Percentiles rank a stretch among this genome's conserved stretches.
These are phyloP conservation scores for Equus quagga DNA, from an alignment of 2,113 vertebrate species.

Conservation along the genomic window DNA sequence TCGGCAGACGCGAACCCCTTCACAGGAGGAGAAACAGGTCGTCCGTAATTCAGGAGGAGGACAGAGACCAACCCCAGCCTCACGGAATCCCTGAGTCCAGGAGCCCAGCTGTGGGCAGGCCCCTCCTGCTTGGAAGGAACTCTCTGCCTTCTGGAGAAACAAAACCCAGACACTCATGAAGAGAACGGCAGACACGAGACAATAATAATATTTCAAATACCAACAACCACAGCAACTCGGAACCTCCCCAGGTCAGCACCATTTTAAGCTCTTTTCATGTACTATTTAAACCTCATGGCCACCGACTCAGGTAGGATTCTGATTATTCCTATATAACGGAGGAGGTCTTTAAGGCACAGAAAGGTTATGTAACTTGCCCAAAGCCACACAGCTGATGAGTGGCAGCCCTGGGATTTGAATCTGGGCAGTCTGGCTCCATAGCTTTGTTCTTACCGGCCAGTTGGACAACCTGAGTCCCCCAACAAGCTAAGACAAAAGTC, in stretches of 20 bases:
- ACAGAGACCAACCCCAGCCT: background rate
- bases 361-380: background rate
- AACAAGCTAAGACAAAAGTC: background rate
- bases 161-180: rapidly evolving
- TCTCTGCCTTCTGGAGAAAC: background rate
- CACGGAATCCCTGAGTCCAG: background rate
- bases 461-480: background rate
- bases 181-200: background rate
- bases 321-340: background rate
- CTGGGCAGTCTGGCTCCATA: background rate
- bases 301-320: rapidly evolving
- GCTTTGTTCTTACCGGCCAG: background rate
- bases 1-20: rapidly evolving
- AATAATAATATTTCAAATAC: background rate
- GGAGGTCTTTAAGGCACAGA: background rate
- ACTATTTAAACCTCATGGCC: background rate
- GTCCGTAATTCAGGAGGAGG: background rate
- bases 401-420: background rate
- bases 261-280: rapidly evolving
- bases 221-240: background rate
- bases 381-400: background rate
- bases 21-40: rapidly evolving
- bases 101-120: background rate
- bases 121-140: rapidly evolving
- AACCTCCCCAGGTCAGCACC: rapidly evolving